These are phyloP conservation scores for Pomatorhinus ruficollis DNA, from an alignment of 2,113 vertebrate genomes.

Conservation along the genomic window DNA sequence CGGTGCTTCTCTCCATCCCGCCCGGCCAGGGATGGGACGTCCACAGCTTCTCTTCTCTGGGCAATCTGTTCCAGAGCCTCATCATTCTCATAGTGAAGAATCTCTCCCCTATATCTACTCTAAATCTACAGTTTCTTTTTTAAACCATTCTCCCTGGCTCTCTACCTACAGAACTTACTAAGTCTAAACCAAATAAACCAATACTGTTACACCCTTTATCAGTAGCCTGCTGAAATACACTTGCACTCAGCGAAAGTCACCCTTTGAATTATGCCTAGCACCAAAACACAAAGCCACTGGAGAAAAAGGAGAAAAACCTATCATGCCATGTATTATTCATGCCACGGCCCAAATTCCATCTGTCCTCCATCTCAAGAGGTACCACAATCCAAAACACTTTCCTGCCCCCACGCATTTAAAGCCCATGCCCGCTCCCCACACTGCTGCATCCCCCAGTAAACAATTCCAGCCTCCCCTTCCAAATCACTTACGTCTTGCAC, in stretches of 20 bases:
- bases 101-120: background rate
- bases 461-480: background rate
- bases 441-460: background rate
- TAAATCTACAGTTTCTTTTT: background rate
- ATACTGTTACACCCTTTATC: background rate
- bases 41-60: background rate
- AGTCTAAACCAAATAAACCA: background rate
- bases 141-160: background rate
- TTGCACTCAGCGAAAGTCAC: background rate
- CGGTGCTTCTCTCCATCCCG: background rate
- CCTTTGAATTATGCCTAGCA: background rate
- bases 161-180: background rate
- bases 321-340: background rate
- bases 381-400: background rate
- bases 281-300: background rate
- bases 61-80: background rate
- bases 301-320: background rate
- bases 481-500: background rate
- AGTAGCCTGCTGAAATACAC: background rate
- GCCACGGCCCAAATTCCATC: background rate
- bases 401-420: background rate
- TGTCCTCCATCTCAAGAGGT: background rate
- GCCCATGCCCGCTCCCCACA: background rate
- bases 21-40: background rate
- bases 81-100: background rate